These are phyloP conservation scores for Cecidostiba fungosa DNA, from an alignment of 2,888 invertebrate species.

Conservation along the genomic window DNA sequence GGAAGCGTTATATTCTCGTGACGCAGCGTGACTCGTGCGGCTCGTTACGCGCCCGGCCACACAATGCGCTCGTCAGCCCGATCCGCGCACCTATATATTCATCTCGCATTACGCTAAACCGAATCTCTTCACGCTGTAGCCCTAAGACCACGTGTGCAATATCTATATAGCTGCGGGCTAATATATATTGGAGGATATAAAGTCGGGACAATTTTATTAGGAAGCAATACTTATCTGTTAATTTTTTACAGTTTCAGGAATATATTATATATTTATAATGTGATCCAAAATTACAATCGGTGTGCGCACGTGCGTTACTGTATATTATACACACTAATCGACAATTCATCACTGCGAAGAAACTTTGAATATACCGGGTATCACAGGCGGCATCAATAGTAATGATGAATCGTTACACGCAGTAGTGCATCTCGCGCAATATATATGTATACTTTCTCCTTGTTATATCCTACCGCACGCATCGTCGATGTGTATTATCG, in stretches of 20 bases:
- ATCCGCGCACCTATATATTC: constrained; percentile 59
- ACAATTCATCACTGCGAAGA: constrained; percentile 35
- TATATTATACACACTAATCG: not conserved
- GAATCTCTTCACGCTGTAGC: constrained; percentile 56
- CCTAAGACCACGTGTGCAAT: not conserved
- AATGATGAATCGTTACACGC: constrained; percentile 61
- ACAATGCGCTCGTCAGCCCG: constrained; percentile 75
- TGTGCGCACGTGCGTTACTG: not conserved
- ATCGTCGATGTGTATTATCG: not conserved
- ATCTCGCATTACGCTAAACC: constrained; percentile 69
- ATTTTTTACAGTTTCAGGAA: too few species aligned
- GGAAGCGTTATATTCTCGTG: constrained; percentile 65
- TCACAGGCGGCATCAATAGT: constrained; percentile 35
- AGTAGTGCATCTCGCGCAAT: not conserved
- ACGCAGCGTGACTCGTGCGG: constrained; percentile 75
- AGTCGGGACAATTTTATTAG: too few species aligned
- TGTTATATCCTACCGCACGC: not conserved
- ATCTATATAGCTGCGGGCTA: not conserved
- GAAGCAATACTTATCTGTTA: too few species aligned
- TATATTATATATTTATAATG: too few species aligned
- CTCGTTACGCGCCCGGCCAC: constrained; percentile 72
- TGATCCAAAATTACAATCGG: too few species aligned
- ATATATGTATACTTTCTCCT: constrained; percentile 17
- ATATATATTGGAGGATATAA: too few species aligned
- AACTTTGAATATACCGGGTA: constrained; percentile 22